phyloP scores from a whole-genome alignment of 2,113 vertebrate genomes.

The Gopherus flavomarginatus region DNA sequence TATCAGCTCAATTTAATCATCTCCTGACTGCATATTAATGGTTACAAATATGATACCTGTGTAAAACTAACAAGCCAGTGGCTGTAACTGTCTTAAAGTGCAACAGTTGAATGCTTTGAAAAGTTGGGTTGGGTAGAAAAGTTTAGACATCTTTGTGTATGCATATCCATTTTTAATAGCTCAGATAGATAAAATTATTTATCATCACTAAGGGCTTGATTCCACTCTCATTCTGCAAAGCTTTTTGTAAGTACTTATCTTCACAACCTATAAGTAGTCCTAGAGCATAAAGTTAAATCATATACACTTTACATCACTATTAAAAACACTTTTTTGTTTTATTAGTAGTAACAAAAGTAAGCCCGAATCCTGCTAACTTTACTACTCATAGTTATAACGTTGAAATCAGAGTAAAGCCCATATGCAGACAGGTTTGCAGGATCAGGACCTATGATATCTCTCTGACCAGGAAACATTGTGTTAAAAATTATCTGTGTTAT shows the following conservation, averaged over 20 bases:
- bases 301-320: background rate
- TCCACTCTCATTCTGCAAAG: background rate
- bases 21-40: slow-evolving; percentile 92
- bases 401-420: background rate
- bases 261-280: background rate
- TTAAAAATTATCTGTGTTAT: background rate
- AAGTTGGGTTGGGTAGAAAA: slow-evolving; percentile 57
- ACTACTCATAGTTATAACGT: background rate
- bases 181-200: slow-evolving; percentile 43
- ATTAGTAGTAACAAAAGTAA: background rate
- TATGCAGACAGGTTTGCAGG: background rate
- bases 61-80: slow-evolving; percentile 78
- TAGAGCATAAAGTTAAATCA: background rate
- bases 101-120: slow-evolving; percentile 80
- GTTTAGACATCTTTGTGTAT: slow-evolving; percentile 53
- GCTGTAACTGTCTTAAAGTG: slow-evolving; percentile 80
- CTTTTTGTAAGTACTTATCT: background rate
- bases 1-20: slow-evolving; percentile 91
- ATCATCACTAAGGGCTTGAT: background rate
- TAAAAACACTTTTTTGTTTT: background rate
- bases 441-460: background rate
- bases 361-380: background rate
- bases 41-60: slow-evolving; percentile 88
- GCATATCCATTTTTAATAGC: slow-evolving; percentile 47
- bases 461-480: background rate